Conservation (phyloP, 2,888 invertebrate species). For the Pollenia labialis region DNA sequence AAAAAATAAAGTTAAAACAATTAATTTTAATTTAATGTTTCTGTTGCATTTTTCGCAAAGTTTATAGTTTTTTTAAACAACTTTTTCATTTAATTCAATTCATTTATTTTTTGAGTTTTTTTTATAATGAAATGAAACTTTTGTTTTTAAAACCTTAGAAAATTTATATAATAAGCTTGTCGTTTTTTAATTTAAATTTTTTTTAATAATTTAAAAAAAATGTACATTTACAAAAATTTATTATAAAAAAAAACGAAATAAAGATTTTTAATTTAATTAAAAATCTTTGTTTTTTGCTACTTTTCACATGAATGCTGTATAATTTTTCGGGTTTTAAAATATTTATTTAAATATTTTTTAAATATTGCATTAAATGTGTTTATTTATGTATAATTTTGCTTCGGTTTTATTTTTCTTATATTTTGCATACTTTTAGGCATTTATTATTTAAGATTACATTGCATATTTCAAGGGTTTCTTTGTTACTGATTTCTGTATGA, state of each 20-base stretch:
- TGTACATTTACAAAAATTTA: slow-evolving; percentile 51
- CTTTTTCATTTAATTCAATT: slow-evolving; percentile 34
- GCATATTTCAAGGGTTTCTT: slow-evolving; percentile 56
- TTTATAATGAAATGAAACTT: slow-evolving; percentile 43
- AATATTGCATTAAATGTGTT: slow-evolving; percentile 35
- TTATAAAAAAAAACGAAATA: slow-evolving; percentile 26
- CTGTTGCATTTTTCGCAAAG: background rate
- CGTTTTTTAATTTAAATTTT: slow-evolving; percentile 18
- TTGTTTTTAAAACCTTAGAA: slow-evolving; percentile 64
- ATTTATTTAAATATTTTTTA: slow-evolving; percentile 6
- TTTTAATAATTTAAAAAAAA: slow-evolving; percentile 36
- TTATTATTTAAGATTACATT: slow-evolving; percentile 67
- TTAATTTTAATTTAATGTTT: too few species aligned
- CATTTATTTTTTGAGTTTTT: slow-evolving; percentile 23
- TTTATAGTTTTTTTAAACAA: slow-evolving; percentile 56
- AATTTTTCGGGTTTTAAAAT: slow-evolving; percentile 18
- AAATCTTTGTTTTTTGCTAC: slow-evolving; percentile 39
- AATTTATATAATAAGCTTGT: slow-evolving; percentile 51
- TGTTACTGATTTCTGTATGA: background rate
- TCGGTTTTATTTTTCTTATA: slow-evolving; percentile 20
- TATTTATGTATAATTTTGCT: slow-evolving; percentile 23
- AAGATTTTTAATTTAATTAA: slow-evolving; percentile 53
- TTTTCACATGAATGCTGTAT: slow-evolving; percentile 20
- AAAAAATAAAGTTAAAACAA: too few species aligned
- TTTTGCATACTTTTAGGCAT: slow-evolving; percentile 71